phyloP scores from a whole-genome alignment of 2,888 invertebrate species.

The Drosophila neonasuta region DNA sequence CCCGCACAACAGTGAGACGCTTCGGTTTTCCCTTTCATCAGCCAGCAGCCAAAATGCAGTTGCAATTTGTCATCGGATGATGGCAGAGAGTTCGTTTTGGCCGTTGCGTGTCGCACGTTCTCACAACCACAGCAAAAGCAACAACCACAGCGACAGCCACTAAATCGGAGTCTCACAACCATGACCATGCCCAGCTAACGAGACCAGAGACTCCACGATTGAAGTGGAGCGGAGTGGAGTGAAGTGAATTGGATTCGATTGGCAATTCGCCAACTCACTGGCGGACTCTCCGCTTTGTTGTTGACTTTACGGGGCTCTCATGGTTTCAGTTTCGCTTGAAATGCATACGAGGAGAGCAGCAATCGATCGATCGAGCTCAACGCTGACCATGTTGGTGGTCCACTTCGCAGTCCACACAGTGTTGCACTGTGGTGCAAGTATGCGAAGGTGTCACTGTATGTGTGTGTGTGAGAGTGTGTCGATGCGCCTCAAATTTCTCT shows the following conservation, averaged over 20 bases:
- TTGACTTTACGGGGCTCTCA: constrained; percentile 35
- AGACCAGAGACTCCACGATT: constrained; percentile 4
- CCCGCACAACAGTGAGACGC: constrained; percentile 14
- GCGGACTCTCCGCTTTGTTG: constrained; percentile 47
- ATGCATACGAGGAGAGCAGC: constrained; percentile 47
- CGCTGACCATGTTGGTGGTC: constrained; percentile 49
- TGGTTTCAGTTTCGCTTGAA: constrained; percentile 66
- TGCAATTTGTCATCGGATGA: constrained; percentile 49
- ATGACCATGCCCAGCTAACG: constrained; percentile 28
- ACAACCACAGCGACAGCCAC: too few relatives aligned
- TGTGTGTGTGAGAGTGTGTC: constrained; percentile 22
- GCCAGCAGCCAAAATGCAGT: constrained; percentile 22
- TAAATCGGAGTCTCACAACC: constrained; percentile 17
- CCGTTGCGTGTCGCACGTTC: constrained; percentile 60
- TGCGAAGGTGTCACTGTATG: not conserved
- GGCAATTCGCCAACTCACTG: constrained; percentile 6
- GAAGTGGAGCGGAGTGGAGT: not conserved
- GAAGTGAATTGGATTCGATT: constrained; percentile 17
- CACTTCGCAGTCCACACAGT: not conserved
- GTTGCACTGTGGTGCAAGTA: not conserved
- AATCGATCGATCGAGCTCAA: constrained; percentile 31
- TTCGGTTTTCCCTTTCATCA: constrained; percentile 48
- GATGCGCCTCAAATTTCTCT: constrained; percentile 66
- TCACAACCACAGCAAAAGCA: constrained; percentile 14
- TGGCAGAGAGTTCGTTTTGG: constrained; percentile 28